Conservation (phyloP, 2,113 vertebrate species). For the Oreotrochilus melanogaster region DNA sequence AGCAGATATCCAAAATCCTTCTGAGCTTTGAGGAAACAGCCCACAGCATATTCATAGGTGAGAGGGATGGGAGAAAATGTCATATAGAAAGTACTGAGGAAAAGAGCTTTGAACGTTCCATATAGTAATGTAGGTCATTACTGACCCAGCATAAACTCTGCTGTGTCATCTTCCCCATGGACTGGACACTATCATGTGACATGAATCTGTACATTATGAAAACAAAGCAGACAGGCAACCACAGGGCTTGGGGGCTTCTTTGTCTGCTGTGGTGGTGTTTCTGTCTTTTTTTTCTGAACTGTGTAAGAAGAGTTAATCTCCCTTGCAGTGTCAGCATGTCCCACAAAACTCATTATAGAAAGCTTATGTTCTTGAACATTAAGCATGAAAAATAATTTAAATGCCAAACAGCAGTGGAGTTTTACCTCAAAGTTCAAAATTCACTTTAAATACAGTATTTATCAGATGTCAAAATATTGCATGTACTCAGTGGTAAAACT, state of each 20-base stretch:
- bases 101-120: neutral
- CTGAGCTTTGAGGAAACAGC: neutral
- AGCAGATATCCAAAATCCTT: neutral
- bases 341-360: neutral
- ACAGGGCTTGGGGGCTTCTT: neutral
- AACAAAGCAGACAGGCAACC: neutral
- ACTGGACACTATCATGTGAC: neutral
- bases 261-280: neutral
- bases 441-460: neutral
- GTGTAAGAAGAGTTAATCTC: neutral
- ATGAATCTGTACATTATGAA: neutral
- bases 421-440: neutral
- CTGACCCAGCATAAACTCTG: neutral
- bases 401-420: neutral
- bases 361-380: neutral
- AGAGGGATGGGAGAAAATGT: neutral
- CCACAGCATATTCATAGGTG: neutral
- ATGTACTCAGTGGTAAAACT: neutral
- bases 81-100: neutral
- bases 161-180: neutral
- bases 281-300: neutral
- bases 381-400: neutral
- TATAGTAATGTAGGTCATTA: neutral
- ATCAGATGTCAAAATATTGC: neutral
- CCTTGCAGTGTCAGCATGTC: neutral